A percentile compares a stretch with the other conserved stretches of the same genome.
Evolutionary conservation across 37 sponge, comb jelly and placozoan species (phyloP).

Genomic region (Theonella swinhoei): DNA sequence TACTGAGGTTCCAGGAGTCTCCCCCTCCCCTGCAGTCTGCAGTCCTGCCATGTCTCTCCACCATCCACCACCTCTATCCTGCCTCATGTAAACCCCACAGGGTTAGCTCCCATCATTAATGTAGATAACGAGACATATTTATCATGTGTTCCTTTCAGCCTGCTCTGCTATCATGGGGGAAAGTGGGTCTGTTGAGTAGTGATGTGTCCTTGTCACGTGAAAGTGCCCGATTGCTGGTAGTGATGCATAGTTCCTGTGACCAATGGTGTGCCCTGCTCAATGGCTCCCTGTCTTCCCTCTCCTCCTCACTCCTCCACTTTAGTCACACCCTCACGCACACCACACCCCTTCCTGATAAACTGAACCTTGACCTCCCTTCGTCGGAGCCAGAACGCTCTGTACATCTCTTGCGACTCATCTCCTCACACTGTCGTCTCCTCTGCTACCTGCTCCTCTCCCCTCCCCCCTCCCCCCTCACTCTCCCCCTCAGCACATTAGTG

Average conservation of each 20-base stretch:
- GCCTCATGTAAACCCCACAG: not conserved
- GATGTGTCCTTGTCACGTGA: not conserved
- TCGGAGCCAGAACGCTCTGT: slow-evolving; percentile 28
- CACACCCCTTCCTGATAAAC: not conserved
- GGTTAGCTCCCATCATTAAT: slow-evolving; percentile 4
- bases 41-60: not conserved
- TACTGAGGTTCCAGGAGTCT: slow-evolving; percentile 14
- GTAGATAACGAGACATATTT: slow-evolving; percentile 18
- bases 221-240: slow-evolving; percentile 21
- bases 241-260: not conserved
- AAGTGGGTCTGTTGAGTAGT: not conserved
- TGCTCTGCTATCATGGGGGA: not conserved
- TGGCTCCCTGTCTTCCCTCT: not conserved
- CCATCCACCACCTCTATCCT: slow-evolving; percentile 9
- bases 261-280: not conserved
- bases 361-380: slow-evolving; percentile 1
- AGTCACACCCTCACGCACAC: not conserved
- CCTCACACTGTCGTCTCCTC: slow-evolving; percentile 4
- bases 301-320: not conserved
- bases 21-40: slow-evolving; percentile 5
- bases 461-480: slow-evolving; percentile 2
- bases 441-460: slow-evolving; percentile 9
- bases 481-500: slow-evolving; percentile 27
- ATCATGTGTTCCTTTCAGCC: not conserved
- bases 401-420: not conserved